A percentile compares a stretch with the other conserved stretches of the same genome.
These are phyloP conservation scores for Semotilus atromaculatus DNA, from an alignment of 2,797 vertebrate genomes.

Conservation along the genomic window DNA sequence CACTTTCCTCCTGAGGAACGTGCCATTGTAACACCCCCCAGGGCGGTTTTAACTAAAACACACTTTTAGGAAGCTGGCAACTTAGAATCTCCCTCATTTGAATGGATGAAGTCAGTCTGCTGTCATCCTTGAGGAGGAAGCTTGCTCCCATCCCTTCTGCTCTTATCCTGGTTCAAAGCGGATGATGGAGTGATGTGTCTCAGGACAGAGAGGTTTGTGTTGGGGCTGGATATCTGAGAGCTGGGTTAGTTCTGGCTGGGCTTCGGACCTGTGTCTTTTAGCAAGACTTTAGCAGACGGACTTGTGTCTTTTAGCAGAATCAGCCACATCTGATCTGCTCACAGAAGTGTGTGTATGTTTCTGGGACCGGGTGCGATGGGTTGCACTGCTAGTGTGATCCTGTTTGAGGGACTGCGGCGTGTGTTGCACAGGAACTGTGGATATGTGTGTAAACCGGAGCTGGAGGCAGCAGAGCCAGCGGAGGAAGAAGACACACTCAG, in stretches of 20 bases:
- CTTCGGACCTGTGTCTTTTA: neutral
- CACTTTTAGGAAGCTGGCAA: constrained; percentile 19
- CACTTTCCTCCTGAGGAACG: constrained; percentile 22
- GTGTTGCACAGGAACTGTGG: constrained; percentile 92
- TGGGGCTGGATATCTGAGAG: constrained; percentile 26
- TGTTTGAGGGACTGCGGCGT: constrained; percentile 89
- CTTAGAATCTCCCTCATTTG: constrained; percentile 10
- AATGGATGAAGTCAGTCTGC: constrained; percentile 30
- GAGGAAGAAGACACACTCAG: constrained; percentile 82
- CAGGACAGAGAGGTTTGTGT: constrained; percentile 9
- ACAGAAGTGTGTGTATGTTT: constrained; percentile 64
- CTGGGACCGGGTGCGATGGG: constrained; percentile 83
- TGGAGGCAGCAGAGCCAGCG: constrained; percentile 81
- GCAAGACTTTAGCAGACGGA: neutral
- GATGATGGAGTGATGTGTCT: constrained; percentile 17
- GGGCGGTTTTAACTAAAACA: constrained; percentile 6
- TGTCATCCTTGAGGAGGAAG: constrained; percentile 28
- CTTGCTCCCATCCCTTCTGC: neutral
- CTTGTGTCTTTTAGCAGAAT: neutral
- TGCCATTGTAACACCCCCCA: neutral
- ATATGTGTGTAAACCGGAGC: constrained; percentile 87
- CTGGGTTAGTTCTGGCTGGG: neutral
- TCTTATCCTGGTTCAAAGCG: neutral
- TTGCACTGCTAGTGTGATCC: constrained; percentile 91
- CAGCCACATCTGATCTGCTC: neutral